Evolutionary conservation across 1,140 invertebrate species (phyloP), one percentile per base, ranked within the genome.

Genomic region (Dolichoris vasculosae): DNA sequence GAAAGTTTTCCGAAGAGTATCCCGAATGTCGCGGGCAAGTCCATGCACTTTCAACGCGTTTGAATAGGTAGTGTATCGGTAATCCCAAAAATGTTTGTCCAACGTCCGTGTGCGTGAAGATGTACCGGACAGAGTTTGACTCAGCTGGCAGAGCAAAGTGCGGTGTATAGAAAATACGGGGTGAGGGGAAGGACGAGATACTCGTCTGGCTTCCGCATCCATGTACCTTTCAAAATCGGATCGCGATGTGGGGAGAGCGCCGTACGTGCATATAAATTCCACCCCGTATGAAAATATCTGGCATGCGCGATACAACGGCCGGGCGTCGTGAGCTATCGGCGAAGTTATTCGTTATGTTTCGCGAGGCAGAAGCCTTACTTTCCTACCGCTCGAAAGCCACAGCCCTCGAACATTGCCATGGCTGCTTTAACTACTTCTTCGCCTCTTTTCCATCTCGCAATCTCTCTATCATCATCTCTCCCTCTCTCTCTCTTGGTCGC

Each of bases 321-420:
- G 35, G 2, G 15, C 35, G 69, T 38, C 51, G 11, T 79, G 48
- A 80, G 64, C 79, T 80, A 85, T 85, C 67, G 77, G 71, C 67
- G 15, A 80, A 85, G 83, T 73, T 85, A 55, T 75, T 78, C 64
- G 83, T 79, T 84, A 69, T 71, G 76, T 71, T 67, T 84, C 63
- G 83, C 55, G 43, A 32, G 46, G 17, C 30, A 69, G 67, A 46
- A 76, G n/a, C 43, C 43, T 76, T 76, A 76, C 43, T 76, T 76
- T 48, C 73, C 73, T 76, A 26, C n/a, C 1, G 26, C 6, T 40
- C 20, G 15, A 51, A 51, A 13, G 63, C n/a, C 30, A 67, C n/a
- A 32, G n/a, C 30, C 15, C 6, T 17, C 48, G 48, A 51, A 51
- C 15, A 17, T 17, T 13, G 8, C 48, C 7, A 17, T 17, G 48